Evolutionary conservation across 2,113 vertebrate genomes (phyloP), one percentile per base, ranked within the genome.

Genomic region (Melanostigma gelatinosum): DNA sequence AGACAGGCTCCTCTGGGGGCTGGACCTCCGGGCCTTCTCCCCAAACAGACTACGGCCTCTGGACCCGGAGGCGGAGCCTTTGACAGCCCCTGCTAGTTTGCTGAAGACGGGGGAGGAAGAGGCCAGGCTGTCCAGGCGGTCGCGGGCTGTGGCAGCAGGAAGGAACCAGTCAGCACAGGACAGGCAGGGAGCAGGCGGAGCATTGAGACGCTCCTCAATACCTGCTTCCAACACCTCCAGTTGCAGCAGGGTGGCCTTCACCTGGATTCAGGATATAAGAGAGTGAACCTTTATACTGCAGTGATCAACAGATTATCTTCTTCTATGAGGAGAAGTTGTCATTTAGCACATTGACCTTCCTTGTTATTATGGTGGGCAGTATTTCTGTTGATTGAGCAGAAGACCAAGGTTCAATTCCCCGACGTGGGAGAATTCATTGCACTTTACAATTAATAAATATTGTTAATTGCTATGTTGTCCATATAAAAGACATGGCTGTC

Each of bases 121-220:
- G 7, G 89, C 86, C 54, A 94, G 85, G 84, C 82, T 89, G 15
- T 97, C 96, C 8, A 92, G 88, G 15, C 94, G 96, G 72, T 97
- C 96, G 22, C 77, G 94, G 9, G 67, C 94, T 24, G 82, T 63
- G 52, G 87, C 48, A 0, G 88, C 85, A 0, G 91, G 91, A 11
- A 98, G 93, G 90, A 98, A 97, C 95, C 96, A 97, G 92, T 99
- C 98, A 1, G 97, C 96, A 42, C 97, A 98, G 55, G 96, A 96
- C 24, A 98, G 85, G 68, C 94, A 93, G 42, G 97, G 97, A 22
- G 92, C 7, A 0, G 96, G 91, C 0, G 96, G 94, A 20, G 95
- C 88, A 0, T 91, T 93, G 7, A 99, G 91, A 7, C 90, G 94
- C 50, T 97, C 95, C 66, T 97, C 95, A 2, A 99, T 94, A 65